phyloP scores from a whole-genome alignment of 2,888 invertebrate genomes.

The Globia sparganii region DNA sequence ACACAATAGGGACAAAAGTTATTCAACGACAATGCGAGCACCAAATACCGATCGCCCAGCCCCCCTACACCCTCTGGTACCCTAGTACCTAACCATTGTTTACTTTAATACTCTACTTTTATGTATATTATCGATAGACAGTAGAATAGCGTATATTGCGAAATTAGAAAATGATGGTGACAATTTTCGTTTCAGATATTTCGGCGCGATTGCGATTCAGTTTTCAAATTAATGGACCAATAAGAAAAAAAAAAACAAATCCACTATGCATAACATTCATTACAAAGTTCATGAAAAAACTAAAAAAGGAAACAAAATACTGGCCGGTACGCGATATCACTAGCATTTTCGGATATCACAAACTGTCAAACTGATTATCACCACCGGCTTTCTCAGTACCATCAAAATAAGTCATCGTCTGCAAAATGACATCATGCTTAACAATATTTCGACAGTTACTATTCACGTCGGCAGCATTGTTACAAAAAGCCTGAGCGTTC shows the following conservation, averaged over 20 bases:
- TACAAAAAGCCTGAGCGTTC: conserved; percentile 86
- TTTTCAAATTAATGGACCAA: not conserved
- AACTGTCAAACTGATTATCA: conserved; percentile 47
- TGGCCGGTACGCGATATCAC: not conserved
- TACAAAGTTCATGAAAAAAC: not conserved
- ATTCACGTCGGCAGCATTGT: conserved; percentile 82
- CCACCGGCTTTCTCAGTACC: conserved; percentile 44
- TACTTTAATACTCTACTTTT: conserved; percentile 89
- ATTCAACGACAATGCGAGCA: conserved; percentile 90
- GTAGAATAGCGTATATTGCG: conserved; percentile 81
- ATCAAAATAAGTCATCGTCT: conserved; percentile 66
- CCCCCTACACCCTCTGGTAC: conserved; percentile 74
- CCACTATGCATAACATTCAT: not conserved
- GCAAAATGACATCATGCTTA: conserved; percentile 80
- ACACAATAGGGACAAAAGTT: conserved; percentile 91
- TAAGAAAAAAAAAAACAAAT: not conserved
- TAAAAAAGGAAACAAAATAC: not conserved
- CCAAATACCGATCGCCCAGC: conserved; percentile 90
- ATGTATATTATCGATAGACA: conserved; percentile 85
- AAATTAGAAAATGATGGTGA: conserved; percentile 39
- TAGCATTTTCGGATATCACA: not conserved
- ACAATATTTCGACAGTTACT: conserved; percentile 88
- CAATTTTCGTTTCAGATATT: conserved; percentile 32
- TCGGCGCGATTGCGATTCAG: conserved; percentile 1
- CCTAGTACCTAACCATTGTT: conserved; percentile 86